Percentiles rank a stretch among this genome's conserved stretches.
phyloP scores from a whole-genome alignment of 2,888 invertebrate genomes.

The Rhyacophila evoluta region DNA sequence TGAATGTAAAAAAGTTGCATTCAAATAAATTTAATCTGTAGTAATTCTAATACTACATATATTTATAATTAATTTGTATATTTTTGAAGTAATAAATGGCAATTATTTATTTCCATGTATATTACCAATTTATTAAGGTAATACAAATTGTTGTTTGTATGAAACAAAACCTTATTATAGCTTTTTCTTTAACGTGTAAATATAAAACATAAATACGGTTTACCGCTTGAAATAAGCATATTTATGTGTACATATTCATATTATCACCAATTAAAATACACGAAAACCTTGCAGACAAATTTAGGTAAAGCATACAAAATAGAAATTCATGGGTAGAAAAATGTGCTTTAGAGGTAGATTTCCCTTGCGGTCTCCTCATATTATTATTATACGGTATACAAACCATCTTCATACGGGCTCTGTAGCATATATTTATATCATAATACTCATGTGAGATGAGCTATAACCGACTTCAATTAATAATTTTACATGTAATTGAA shows the following conservation, averaged over 20 bases:
- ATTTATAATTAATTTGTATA: too few relatives aligned
- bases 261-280: conserved; percentile 24
- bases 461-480: background rate
- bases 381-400: conserved; percentile 39
- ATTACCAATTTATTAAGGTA: too few relatives aligned
- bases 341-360: conserved; percentile 51
- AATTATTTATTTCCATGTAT: too few relatives aligned
- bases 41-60: too few relatives aligned
- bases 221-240: background rate
- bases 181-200: background rate
- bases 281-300: conserved; percentile 13
- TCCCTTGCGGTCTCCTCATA: conserved; percentile 42
- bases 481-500: too few relatives aligned
- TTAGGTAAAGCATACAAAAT: conserved; percentile 11
- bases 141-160: too few relatives aligned
- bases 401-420: background rate
- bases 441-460: background rate
- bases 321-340: conserved; percentile 37
- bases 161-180: background rate
- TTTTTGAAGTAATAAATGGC: too few relatives aligned
- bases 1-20: too few relatives aligned
- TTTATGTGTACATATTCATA: conserved; percentile 7
- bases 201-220: background rate
- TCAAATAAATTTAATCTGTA: too few relatives aligned
- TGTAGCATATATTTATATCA: conserved; percentile 26